These are phyloP conservation scores for Turritopsis rubra DNA, from an alignment of 30 jellyfish, hydroid and myxozoan species.

Conservation along the genomic window DNA sequence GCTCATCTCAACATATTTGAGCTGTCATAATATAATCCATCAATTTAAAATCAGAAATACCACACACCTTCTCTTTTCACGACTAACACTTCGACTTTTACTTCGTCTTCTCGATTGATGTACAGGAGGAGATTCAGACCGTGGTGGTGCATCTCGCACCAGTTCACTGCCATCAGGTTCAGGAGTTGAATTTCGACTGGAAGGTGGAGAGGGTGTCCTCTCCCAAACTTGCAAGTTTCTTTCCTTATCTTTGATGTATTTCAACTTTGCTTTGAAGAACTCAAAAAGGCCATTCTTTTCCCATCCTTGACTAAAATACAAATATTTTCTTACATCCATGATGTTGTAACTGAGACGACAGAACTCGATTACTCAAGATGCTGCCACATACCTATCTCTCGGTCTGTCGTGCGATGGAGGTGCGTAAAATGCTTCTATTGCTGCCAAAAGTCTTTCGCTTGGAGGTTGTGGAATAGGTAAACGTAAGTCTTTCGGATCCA, in stretches of 20 bases:
- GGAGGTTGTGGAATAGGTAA: slow-evolving; percentile 99
- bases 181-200: slow-evolving; percentile 38
- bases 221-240: slow-evolving; percentile 55
- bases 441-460: slow-evolving; percentile 91
- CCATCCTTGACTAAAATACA: slow-evolving; percentile 80
- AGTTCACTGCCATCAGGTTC: slow-evolving; percentile 20
- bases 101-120: slow-evolving; percentile 13
- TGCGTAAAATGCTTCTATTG: slow-evolving; percentile 92
- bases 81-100: slow-evolving; percentile 41
- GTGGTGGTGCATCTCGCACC: slow-evolving; percentile 21
- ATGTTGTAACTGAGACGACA: neutral
- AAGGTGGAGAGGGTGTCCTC: slow-evolving; percentile 91
- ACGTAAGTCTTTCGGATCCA: slow-evolving; percentile 82
- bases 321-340: neutral
- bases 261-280: slow-evolving; percentile 83
- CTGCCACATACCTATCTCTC: slow-evolving; percentile 67
- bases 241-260: slow-evolving; percentile 82
- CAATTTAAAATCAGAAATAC: neutral
- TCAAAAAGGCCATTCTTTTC: slow-evolving; percentile 97
- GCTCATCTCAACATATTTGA: neutral
- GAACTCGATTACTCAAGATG: neutral
- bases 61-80: slow-evolving; percentile 18
- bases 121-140: neutral
- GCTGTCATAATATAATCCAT: neutral
- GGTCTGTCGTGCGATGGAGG: slow-evolving; percentile 99